Percentiles rank a stretch among this genome's conserved stretches.
phyloP scores from a whole-genome alignment of 1,140 invertebrate species.

The Aphelinus atriplicis region DNA sequence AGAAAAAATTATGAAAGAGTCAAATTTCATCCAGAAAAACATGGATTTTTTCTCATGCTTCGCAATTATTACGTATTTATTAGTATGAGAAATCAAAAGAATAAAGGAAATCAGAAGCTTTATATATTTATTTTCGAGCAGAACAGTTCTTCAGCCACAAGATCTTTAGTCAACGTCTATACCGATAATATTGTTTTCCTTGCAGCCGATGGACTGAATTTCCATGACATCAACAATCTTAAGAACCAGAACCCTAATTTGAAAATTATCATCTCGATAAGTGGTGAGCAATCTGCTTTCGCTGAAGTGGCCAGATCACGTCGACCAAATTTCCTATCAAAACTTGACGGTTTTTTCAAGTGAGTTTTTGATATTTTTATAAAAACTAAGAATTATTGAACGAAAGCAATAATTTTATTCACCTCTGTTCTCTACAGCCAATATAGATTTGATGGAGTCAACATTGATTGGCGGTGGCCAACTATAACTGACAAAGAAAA shows the following conservation, averaged over 20 bases:
- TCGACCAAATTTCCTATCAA: not conserved
- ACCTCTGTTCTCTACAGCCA: slow-evolving; percentile 4
- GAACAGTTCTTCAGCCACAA: not conserved
- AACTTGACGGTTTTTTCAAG: not conserved
- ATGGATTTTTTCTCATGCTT: too few relatives aligned
- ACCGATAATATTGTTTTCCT: not conserved
- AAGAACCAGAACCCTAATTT: slow-evolving; percentile 10
- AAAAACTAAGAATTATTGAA: too few relatives aligned
- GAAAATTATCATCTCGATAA: slow-evolving; percentile 22
- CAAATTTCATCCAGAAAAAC: too few relatives aligned
- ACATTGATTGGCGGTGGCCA: slow-evolving; percentile 34
- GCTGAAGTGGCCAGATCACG: slow-evolving; percentile 15
- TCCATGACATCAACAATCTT: slow-evolving; percentile 10
- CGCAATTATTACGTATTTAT: too few relatives aligned
- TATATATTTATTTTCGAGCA: not conserved
- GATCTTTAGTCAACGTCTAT: too few relatives aligned
- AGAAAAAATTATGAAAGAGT: too few relatives aligned
- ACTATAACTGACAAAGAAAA: slow-evolving; percentile 19
- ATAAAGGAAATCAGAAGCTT: not conserved
- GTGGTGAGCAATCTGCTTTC: slow-evolving; percentile 4
- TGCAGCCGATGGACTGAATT: slow-evolving; percentile 17
- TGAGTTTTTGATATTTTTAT: not conserved
- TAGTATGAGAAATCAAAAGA: too few relatives aligned
- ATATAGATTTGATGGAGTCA: slow-evolving; percentile 32
- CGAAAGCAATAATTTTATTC: not conserved